These are phyloP conservation scores for Trachelipus rathkii DNA, from an alignment of 1,140 invertebrate species.

Conservation along the genomic window DNA sequence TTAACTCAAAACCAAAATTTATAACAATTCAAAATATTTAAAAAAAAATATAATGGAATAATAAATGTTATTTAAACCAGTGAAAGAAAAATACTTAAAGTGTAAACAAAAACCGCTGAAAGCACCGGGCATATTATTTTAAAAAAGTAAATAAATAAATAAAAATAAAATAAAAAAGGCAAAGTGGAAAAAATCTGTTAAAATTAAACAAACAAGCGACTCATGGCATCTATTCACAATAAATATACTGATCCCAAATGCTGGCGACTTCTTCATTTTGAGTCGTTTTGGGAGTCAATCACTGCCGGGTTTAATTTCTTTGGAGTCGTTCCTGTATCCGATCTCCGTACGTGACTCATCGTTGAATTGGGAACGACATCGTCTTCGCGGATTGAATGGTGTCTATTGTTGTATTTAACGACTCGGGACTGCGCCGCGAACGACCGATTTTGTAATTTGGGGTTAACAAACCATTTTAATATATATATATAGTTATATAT, in stretches of 20 bases:
- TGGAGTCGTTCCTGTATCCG: neutral
- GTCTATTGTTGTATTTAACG: conserved; percentile 44
- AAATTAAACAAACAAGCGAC: neutral
- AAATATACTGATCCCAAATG: neutral
- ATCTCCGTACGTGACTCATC: neutral
- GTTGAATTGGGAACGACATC: neutral
- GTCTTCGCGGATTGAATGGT: conserved; percentile 27
- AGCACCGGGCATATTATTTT: too few species aligned
- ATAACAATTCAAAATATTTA: too few species aligned
- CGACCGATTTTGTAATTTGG: too few species aligned
- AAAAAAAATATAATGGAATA: too few species aligned
- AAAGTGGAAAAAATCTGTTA: neutral
- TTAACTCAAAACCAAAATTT: too few species aligned
- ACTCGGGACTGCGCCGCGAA: conserved; percentile 36
- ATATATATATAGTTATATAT: conserved; percentile 20
- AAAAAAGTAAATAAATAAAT: too few species aligned
- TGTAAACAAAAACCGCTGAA: too few species aligned
- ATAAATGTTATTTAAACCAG: too few species aligned
- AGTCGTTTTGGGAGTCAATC: neutral
- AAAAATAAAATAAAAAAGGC: too few species aligned
- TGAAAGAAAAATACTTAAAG: too few species aligned
- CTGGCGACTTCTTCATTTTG: neutral
- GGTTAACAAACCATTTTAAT: too few species aligned
- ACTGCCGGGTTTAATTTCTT: neutral
- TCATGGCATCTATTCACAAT: neutral